phyloP scores from a whole-genome alignment of 2,113 vertebrate species.

The Tachuris rubrigastra region DNA sequence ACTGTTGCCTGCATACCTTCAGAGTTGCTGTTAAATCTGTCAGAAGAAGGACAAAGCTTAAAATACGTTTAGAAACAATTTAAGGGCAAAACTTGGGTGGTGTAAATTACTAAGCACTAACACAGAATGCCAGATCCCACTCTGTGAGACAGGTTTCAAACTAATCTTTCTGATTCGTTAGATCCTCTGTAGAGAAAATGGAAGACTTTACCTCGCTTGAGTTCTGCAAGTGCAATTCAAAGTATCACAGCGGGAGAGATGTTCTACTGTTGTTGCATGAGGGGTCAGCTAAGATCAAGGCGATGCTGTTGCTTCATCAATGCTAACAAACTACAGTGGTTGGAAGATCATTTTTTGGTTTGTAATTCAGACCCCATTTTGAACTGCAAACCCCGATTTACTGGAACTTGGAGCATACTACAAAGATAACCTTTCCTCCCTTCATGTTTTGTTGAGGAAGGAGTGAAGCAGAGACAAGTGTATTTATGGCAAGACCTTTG shows the following conservation, averaged over 20 bases:
- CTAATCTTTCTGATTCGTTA: not conserved
- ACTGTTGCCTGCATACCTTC: not conserved
- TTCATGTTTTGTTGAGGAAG: not conserved
- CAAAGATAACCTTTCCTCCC: not conserved
- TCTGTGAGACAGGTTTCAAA: not conserved
- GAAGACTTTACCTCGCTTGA: not conserved
- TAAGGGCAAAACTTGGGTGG: not conserved
- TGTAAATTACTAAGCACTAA: not conserved
- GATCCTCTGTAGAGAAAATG: not conserved
- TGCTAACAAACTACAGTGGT: not conserved
- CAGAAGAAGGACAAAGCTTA: not conserved
- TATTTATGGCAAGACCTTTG: not conserved
- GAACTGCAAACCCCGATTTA: not conserved
- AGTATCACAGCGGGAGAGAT: not conserved
- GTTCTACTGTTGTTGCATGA: not conserved
- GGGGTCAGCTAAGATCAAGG: not conserved
- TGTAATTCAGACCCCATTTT: not conserved
- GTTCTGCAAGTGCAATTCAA: not conserved
- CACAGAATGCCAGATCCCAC: not conserved
- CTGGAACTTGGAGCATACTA: not conserved
- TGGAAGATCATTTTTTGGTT: not conserved
- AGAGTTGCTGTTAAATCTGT: not conserved
- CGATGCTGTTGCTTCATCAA: not conserved
- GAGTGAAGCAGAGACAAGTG: not conserved
- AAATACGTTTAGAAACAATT: not conserved